phyloP scores from a whole-genome alignment of 2,888 invertebrate species.

The Galeopsomyia nigrocyanea region DNA sequence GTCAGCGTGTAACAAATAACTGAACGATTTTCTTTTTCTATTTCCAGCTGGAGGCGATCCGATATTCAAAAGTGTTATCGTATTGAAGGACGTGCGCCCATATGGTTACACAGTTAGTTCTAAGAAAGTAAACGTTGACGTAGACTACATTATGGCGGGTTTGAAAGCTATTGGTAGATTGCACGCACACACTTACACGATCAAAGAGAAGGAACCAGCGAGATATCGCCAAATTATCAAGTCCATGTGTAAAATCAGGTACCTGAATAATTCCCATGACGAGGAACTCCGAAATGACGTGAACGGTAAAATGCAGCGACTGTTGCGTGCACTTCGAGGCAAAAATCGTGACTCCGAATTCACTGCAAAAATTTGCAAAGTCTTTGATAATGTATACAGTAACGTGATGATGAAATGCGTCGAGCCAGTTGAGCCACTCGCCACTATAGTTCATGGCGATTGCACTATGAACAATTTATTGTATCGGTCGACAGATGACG shows the following conservation, averaged over 20 bases:
- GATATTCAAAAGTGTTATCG: conserved; percentile 49
- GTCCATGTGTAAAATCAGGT: conserved; percentile 51
- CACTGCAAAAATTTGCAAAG: conserved; percentile 51
- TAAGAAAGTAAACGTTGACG: conserved; percentile 46
- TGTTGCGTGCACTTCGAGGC: conserved; percentile 49
- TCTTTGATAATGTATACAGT: conserved; percentile 48
- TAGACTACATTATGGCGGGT: conserved; percentile 56
- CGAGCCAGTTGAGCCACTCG: conserved; percentile 56
- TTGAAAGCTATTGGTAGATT: conserved; percentile 58
- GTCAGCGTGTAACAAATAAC: too few species aligned
- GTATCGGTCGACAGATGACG: conserved; percentile 47
- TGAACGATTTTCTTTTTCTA: too few species aligned
- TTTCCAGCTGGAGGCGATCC: conserved; percentile 39
- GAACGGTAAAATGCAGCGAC: neutral
- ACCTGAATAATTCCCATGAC: conserved; percentile 32
- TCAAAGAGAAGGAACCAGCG: conserved; percentile 53
- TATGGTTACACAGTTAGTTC: conserved; percentile 52
- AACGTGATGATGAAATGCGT: conserved; percentile 48
- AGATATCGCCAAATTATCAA: conserved; percentile 53
- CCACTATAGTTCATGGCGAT: conserved; percentile 63
- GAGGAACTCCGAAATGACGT: neutral
- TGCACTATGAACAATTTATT: conserved; percentile 60
- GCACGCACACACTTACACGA: conserved; percentile 57
- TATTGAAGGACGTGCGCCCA: conserved; percentile 55
- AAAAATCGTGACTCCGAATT: conserved; percentile 53